Base-by-base conservation (phyloP, 1,140 invertebrate genomes). In the Platyscapa corneri region DNA sequence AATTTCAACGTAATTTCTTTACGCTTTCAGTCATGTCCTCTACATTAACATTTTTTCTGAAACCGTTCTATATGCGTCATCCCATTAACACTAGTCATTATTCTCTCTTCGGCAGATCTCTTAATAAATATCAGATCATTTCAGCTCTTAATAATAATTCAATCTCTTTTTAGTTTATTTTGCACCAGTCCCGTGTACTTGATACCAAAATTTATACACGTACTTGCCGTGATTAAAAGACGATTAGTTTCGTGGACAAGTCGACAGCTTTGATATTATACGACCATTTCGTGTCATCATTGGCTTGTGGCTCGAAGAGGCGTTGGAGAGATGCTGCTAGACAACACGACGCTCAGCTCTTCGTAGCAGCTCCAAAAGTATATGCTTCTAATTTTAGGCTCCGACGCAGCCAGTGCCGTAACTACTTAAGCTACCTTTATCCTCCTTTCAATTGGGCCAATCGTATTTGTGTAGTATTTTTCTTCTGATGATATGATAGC, bases 331-430 rank as follows among this genome's bases (percentile, higher is more conserved):
- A 72, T 80, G 67, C 81, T 84, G 74, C 85, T 87, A 89, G 89
- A 89, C 89, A 88, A 89, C 87, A 84, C 81, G 88, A 89, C 88
- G 87, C 88, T 87, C 85, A 82, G 85, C 87, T 87, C 85, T 83
- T 87, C 81, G 86, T 82, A 80, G 56, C 87, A 77, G 67, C 84
- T 84, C 27, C 82, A 78, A 34, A 64, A 72, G 86, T 67, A 84
- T 76, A 67, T 34, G 79, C 72, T 80, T 86, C 89, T 89, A 89
- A 89, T 89, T 89, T 89, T 89, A 89, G 87, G n/a, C 67, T 37
- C 76, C 87, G 84, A 70, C 86, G 82, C 5, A 7, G 20, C 14
- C 89, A 89, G 88, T 88, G 83, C 65, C 87, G 88, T 87, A 82
- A 65, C 78, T 82, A 81, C 77, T 72, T 84, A 79, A 32, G 64